Evolutionary conservation across 1,140 invertebrate genomes (phyloP).

Genomic region (Spodoptera litura): DNA sequence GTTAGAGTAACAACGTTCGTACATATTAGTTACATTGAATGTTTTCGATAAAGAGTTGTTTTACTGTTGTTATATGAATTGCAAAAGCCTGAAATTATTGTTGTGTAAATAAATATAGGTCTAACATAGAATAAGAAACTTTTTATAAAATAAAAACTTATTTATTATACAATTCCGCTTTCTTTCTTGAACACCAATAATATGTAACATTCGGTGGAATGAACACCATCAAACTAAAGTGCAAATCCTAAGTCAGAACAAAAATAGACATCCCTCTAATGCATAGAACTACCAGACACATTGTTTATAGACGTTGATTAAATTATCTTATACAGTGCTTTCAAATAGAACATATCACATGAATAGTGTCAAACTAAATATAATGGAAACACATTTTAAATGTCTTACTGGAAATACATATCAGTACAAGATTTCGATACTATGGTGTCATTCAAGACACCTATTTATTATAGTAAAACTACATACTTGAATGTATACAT

Average conservation of each 20-base stretch:
- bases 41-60: constrained; percentile 15
- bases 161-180: constrained; percentile 69
- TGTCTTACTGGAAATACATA: constrained; percentile 10
- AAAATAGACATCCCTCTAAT: constrained; percentile 11
- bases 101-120: constrained; percentile 50
- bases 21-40: constrained; percentile 7
- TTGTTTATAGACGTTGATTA: constrained; percentile 19
- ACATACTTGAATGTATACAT: too few species aligned
- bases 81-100: constrained; percentile 43
- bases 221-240: constrained; percentile 22
- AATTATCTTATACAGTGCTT: constrained; percentile 10
- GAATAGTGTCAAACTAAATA: constrained; percentile 40
- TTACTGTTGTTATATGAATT: constrained; percentile 43
- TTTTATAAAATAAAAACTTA: constrained; percentile 76
- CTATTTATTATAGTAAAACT: too few species aligned
- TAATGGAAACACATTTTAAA: constrained; percentile 39
- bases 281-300: constrained; percentile 6
- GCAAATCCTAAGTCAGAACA: constrained; percentile 29
- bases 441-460: too few species aligned
- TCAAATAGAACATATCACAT: constrained; percentile 45
- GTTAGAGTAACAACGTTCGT: background rate
- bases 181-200: constrained; percentile 29
- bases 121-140: constrained; percentile 67
- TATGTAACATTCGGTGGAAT: constrained; percentile 39
- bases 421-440: constrained; percentile 6